Base-by-base conservation (phyloP, 1,140 invertebrate genomes). In the Bombus sibiricus region DNA sequence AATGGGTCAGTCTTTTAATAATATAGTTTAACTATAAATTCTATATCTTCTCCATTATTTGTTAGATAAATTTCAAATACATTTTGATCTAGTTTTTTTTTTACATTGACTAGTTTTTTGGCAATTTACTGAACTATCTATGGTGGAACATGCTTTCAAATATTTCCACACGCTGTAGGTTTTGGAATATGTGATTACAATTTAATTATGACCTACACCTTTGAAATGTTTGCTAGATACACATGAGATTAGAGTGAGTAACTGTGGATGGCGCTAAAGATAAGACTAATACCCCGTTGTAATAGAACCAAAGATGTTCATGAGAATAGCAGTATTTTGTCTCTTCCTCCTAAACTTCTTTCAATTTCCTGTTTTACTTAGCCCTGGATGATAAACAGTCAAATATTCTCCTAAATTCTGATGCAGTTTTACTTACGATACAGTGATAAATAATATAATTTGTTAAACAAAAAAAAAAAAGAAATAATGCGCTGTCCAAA, bases 241-340 rank as follows among this genome's bases (percentile, higher is more conserved):
- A 83, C 64, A 41, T 62, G 62, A 88, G 34, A 66, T 83, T 83
- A 76, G 62, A 81, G 59, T 6, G 43, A 41, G 69, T 59, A 57
- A 41, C 80, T 83, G 81, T 43, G 39, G 57, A 91, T 53, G 83
- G 57, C 78, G 83, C 47, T 83, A 80, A 83, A 81, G 3, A 81
- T 34, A 71, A 43, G 22, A 86, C 22, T 68, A 79, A 83, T 89
- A 85, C 86, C 86, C 86, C 84, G 78, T 91, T 89, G 91, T 90
- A 88, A 92, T 92, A 93, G 89, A 94, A 94, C 94, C 94, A 94
- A 94, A 94, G 94, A 94, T 85, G 86, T 93, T 87, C 88, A 59
- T 66, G 62, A 91, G 41, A 89, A 90, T 91, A 90, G 78, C 92
- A 94, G 92, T 94, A 94, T 94, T 93, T 89, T 85, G 92, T 81